Evolutionary conservation across 2,797 vertebrate genomes (phyloP), one percentile per base, ranked within the genome.

Genomic region (Salmo trutta): DNA sequence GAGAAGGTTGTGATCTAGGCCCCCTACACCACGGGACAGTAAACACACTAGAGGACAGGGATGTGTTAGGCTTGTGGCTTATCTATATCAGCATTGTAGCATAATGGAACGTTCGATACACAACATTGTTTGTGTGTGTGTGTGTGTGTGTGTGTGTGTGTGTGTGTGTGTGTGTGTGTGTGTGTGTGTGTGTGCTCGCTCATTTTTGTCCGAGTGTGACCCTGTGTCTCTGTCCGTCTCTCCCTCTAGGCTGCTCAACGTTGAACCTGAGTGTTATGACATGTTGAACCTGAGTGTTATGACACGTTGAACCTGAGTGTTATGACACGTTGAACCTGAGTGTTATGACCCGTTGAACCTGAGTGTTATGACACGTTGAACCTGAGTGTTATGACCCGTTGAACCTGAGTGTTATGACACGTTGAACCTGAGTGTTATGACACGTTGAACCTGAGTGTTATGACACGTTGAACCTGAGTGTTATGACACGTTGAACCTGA

Each of bases 1-100:
- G 29, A 31, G 29, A 31, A 3, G 2, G 29, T 29, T 29, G 27
- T 29, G 27, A 29, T 29, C 2, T 29, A 29, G 27, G 1, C 98
- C 97, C 33, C 96, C 97, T 17, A 98, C 97, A 24, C 96, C 97
- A 76, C 95, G 97, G n/a, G 97, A 99, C 93, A 99, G 97, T 89
- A 29, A 29, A 29, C 27, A 65, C 64, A 24, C 5, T 8, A 19
- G 21, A 65, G 64, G 64, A 65, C 27, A 29, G 64, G 64, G 17
- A 54, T 16, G 52, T 16, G 15, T 53, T 53, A 4, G 51, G 2
- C 51, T 21, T 17, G 4, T 29, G 3, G 64, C 36, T 71, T 4
- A 10, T 17, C 66, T 19, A 33, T 4, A 36, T 14, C 66, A 1
- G 66, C 10, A 15, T 1, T 7, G 67, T 69, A 15, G 21, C 83